Evolutionary conservation across 2,797 vertebrate genomes (phyloP), one percentile per base, ranked within the genome.

Genomic region (Cuculus canorus): DNA sequence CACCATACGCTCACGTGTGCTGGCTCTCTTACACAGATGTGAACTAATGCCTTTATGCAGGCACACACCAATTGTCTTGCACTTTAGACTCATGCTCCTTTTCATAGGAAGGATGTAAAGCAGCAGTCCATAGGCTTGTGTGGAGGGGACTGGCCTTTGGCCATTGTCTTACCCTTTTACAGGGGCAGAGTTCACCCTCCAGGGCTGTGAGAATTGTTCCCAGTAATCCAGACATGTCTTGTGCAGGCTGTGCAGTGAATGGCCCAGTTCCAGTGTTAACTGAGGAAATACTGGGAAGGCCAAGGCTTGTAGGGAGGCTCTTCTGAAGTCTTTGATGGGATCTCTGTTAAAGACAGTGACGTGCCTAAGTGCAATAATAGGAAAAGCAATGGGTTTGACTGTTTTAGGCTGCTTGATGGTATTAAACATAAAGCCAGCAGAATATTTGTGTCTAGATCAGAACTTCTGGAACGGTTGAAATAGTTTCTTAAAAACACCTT

Each of bases 1-100:
- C 24, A 1, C 25, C 13, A 4, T 16, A 12, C 28, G 9, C 53
- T 69, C 37, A 15, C 3, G 0, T 22, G 3, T 8, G 28, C 48
- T 59, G 24, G 28, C 79, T 87, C 35, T 72, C 64, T 61, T 35
- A 14, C 11, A 7, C n/a, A 19, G 24, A 5, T 41, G 54, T 33
- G 37, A 63, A 25, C 0, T 3, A 63, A 7, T 33, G 14, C 19
- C 65, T 86, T 35, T 47, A 41, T 81, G 80, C 66, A 87, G 61
- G 32, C 79, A 56, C 4, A 0, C 71, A 27, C 63, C 52, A 32
- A 63, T 86, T 47, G 68, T 48, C 35, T 12, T 5, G 7, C 11
- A 4, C 16, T 92, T 84, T 17, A 39, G 78, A 30, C 37, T 61
- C 9, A 3, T 28, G 19, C 10, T 35, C 27, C 69, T 85, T 71